Evolutionary conservation across 2,888 invertebrate genomes (phyloP), one percentile per base, ranked within the genome.

Genomic region (Leptarthrus brevirostris): DNA sequence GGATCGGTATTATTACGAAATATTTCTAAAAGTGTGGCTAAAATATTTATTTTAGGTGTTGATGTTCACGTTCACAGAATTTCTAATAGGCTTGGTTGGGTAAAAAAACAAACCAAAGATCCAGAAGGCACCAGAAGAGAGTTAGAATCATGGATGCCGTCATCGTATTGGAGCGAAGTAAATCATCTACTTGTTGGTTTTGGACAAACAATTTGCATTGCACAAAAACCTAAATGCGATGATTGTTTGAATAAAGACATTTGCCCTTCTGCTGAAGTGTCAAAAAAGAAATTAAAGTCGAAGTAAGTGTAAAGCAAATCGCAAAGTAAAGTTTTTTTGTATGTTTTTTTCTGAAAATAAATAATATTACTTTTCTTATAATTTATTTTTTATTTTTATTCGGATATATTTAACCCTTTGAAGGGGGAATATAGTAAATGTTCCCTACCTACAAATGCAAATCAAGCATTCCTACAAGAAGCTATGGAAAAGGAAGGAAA

Each of bases 31-130:
- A 8, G 30, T 1, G 4, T 14, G 3, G 2, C n/a, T 14, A 8
- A 14, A 14, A 47, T 30, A 26, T 26, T n/a, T n/a, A 14, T 16
- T n/a, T 26, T 81, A 92, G 92, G 93, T 73, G 98, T 99, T 0
- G 99, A 99, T 83, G 97, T 96, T 0, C 99, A 99, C 86, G 98
- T 99, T 0, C 98, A 99, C 85, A 89, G 98, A 77, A 97, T 97
- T 78, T 89, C 91, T 44, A 98, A 98, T 84, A 89, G 98, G 76
- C 88, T 98, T 73, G 90, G 91, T 2, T 98, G 97, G 98, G 89
- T 94, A 0, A 89, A 86, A 74, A 89, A 88, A 77, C 82, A 87
- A 12, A 91, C 93, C 5, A 89, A 90, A 80, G 94, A 92, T 10
- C 97, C 98, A 0, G 98, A 98, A 84, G 90, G 92, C 44, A 98